Conservation (phyloP, 2,113 vertebrate species). For the Triplophysa siluroides region DNA sequence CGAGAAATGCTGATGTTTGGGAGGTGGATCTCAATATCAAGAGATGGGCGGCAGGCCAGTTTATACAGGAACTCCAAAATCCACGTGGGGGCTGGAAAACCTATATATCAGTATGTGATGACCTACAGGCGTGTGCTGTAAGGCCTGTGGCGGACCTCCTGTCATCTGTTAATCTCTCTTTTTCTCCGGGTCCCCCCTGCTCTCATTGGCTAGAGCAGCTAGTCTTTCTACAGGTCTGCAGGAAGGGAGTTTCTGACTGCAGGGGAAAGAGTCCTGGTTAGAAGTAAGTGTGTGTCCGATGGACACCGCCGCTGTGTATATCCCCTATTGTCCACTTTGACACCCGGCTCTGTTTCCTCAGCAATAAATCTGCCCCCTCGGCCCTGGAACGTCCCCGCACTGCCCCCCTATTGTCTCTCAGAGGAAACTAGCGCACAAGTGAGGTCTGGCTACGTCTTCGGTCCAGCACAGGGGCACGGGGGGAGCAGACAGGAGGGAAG, state of each 20-base stretch:
- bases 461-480: conserved; percentile 41
- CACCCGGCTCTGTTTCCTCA: conserved; percentile 78
- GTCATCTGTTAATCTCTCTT: conserved; percentile 67
- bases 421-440: conserved; percentile 59
- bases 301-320: conserved; percentile 69
- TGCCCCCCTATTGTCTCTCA: conserved; percentile 68
- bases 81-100: conserved; percentile 50
- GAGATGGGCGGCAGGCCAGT: conserved; percentile 12
- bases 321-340: conserved; percentile 84
- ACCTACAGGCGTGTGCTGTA: conserved; percentile 78
- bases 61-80: background rate
- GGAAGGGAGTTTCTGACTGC: conserved; percentile 83
- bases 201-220: conserved; percentile 50
- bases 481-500: conserved; percentile 46
- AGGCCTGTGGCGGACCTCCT: conserved; percentile 64
- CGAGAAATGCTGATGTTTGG: background rate
- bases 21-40: conserved; percentile 16
- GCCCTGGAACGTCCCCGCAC: conserved; percentile 62
- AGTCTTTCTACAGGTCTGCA: conserved; percentile 53
- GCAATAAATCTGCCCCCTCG: conserved; percentile 80
- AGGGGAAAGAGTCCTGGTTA: conserved; percentile 77
- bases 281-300: conserved; percentile 58
- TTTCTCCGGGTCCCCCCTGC: background rate
- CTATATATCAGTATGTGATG: conserved; percentile 73
- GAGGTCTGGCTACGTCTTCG: conserved; percentile 50